A percentile compares a stretch with the other conserved stretches of the same genome.
Conservation (phyloP, 2,888 invertebrate species). For the Ichneumoninae sp. region DNA sequence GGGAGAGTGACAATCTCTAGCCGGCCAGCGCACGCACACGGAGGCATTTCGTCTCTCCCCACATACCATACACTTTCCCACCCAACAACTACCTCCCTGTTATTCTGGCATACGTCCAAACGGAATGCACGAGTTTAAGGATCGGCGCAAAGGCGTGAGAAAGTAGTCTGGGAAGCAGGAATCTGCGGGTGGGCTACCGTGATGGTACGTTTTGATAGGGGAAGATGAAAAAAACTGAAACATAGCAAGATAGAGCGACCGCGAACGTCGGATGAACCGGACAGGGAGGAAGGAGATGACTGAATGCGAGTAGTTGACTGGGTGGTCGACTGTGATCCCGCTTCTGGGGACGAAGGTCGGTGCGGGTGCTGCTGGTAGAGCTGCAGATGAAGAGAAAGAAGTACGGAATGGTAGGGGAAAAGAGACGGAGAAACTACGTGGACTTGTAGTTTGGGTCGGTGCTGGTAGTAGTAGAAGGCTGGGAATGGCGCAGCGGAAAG, state of each 20-base stretch:
- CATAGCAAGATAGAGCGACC: slow-evolving; percentile 25
- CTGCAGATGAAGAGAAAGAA: slow-evolving; percentile 31
- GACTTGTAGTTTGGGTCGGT: slow-evolving; percentile 19
- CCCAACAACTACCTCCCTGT: slow-evolving; percentile 51
- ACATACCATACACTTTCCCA: not conserved
- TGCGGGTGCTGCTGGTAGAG: slow-evolving; percentile 15
- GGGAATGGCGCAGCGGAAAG: slow-evolving; percentile 71
- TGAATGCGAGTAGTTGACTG: slow-evolving; percentile 23
- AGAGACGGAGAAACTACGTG: slow-evolving; percentile 37
- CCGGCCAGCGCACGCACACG: slow-evolving; percentile 22
- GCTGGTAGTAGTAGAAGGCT: slow-evolving; percentile 21
- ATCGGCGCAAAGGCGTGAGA: slow-evolving; percentile 47
- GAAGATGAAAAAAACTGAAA: slow-evolving; percentile 33
- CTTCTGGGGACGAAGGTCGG: not conserved
- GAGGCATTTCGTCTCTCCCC: slow-evolving; percentile 25
- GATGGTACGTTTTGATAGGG: slow-evolving; percentile 27
- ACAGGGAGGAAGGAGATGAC: slow-evolving; percentile 14
- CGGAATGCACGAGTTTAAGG: slow-evolving; percentile 70
- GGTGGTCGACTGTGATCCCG: slow-evolving; percentile 14
- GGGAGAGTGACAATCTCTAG: slow-evolving; percentile 42
- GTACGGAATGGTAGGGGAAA: slow-evolving; percentile 12
- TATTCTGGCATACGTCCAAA: slow-evolving; percentile 78
- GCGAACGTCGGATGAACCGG: slow-evolving; percentile 9
- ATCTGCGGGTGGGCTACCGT: slow-evolving; percentile 13
- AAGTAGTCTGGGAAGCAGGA: slow-evolving; percentile 32